Evolutionary conservation across 1,140 invertebrate genomes (phyloP).

Genomic region (Micrasema longulum): DNA sequence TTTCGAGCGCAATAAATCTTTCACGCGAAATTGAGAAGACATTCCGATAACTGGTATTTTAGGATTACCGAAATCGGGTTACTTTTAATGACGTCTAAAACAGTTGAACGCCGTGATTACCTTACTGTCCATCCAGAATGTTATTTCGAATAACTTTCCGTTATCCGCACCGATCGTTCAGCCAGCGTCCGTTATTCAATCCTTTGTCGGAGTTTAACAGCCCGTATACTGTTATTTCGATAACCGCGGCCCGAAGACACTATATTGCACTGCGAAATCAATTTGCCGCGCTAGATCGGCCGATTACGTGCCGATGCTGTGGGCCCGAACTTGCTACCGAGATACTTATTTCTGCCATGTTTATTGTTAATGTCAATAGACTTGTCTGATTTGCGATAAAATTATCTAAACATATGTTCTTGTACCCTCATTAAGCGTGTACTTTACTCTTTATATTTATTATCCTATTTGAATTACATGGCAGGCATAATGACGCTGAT

Average conservation of each 20-base stretch:
- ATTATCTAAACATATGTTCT: not conserved
- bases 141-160: not conserved
- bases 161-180: conserved; percentile 10
- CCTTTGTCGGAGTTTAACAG: conserved; percentile 9
- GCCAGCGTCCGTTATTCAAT: not conserved
- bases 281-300: conserved; percentile 3
- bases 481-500: not conserved
- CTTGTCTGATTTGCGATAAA: not conserved
- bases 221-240: conserved; percentile 11
- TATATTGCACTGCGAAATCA: conserved; percentile 20
- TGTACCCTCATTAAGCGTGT: too few species aligned
- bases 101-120: not conserved
- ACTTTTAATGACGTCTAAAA: not conserved
- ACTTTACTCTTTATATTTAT: not conserved
- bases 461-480: not conserved
- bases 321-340: not conserved
- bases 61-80: too few species aligned
- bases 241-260: not conserved
- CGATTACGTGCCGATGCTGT: not conserved
- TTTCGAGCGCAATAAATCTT: too few species aligned
- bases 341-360: not conserved
- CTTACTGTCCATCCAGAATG: conserved; percentile 2
- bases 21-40: too few species aligned
- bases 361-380: not conserved
- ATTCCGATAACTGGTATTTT: too few species aligned